Evolutionary conservation across 2,888 invertebrate species (phyloP).

Genomic region (Pterobdella sp.): DNA sequence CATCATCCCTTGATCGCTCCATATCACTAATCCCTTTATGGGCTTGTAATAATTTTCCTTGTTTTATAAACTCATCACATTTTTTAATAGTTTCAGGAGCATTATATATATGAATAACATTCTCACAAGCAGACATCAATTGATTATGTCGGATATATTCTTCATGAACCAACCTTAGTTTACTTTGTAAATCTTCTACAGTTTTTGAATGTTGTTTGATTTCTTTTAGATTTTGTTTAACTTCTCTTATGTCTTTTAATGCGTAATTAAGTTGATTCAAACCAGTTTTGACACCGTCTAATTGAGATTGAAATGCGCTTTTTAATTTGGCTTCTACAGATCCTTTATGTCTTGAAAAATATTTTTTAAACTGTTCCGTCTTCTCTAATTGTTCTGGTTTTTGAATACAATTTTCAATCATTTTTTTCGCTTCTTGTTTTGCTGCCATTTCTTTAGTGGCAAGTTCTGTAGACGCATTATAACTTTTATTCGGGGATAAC

Average conservation of each 20-base stretch:
- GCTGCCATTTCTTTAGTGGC: conserved; percentile 49
- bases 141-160: conserved; percentile 89
- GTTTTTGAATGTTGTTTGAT: conserved; percentile 67
- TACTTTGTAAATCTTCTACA: conserved; percentile 71
- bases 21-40: conserved; percentile 90
- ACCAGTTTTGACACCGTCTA: conserved; percentile 90
- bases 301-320: conserved; percentile 94
- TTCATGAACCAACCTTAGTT: conserved; percentile 74
- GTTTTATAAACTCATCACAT: conserved; percentile 84
- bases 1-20: conserved; percentile 90
- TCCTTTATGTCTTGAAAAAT: conserved; percentile 58
- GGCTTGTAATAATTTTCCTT: conserved; percentile 85
- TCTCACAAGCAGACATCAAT: conserved; percentile 93
- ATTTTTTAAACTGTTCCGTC: conserved; percentile 54
- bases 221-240: conserved; percentile 63
- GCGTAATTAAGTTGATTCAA: conserved; percentile 80
- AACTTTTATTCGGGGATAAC: neutral
- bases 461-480: conserved; percentile 32
- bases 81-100: conserved; percentile 91
- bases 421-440: conserved; percentile 50
- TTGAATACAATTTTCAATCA: conserved; percentile 62
- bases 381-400: conserved; percentile 86
- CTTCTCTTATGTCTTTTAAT: conserved; percentile 67
- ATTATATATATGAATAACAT: conserved; percentile 92
- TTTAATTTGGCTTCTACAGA: conserved; percentile 89